phyloP scores from a whole-genome alignment of 2,888 invertebrate genomes.

The Patella ulyssiponensis region DNA sequence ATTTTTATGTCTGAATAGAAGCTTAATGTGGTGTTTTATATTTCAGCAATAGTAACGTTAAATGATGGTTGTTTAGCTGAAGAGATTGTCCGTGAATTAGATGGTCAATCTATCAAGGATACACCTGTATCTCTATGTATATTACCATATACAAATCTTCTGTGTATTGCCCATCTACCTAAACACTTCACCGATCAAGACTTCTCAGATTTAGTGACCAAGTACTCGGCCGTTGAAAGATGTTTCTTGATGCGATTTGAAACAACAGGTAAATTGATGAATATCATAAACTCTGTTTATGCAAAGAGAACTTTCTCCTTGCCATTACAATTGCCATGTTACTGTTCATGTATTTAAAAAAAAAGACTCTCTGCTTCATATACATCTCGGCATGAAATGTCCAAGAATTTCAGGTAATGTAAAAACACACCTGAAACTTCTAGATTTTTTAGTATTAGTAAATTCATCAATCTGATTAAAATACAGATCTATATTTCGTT shows the following conservation, averaged over 20 bases:
- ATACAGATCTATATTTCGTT: too few species aligned
- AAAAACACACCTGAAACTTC: too few species aligned
- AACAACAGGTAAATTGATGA: conserved; percentile 65
- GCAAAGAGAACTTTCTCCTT: too few species aligned
- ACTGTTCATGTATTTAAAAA: too few species aligned
- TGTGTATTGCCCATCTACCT: conserved; percentile 75
- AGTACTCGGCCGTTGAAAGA: conserved; percentile 73
- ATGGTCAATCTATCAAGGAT: conserved; percentile 50
- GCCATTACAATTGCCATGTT: too few species aligned
- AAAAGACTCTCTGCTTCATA: too few species aligned
- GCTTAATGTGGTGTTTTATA: not conserved
- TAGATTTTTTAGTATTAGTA: too few species aligned
- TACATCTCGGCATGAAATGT: too few species aligned
- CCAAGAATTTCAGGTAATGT: too few species aligned
- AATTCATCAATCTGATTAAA: too few species aligned
- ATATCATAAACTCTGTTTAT: too few species aligned
- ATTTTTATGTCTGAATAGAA: too few species aligned
- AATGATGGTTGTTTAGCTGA: conserved; percentile 59
- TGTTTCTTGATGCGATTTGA: conserved; percentile 75
- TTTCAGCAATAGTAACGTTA: conserved; percentile 63
- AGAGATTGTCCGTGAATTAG: conserved; percentile 51
- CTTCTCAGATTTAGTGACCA: conserved; percentile 72
- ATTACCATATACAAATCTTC: conserved; percentile 73
- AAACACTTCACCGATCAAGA: conserved; percentile 72
- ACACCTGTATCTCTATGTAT: conserved; percentile 71